A percentile compares a stretch with the other conserved stretches of the same genome.
These are phyloP conservation scores for Pogonocherus hispidulus DNA, from an alignment of 2,888 invertebrate species.

Conservation along the genomic window DNA sequence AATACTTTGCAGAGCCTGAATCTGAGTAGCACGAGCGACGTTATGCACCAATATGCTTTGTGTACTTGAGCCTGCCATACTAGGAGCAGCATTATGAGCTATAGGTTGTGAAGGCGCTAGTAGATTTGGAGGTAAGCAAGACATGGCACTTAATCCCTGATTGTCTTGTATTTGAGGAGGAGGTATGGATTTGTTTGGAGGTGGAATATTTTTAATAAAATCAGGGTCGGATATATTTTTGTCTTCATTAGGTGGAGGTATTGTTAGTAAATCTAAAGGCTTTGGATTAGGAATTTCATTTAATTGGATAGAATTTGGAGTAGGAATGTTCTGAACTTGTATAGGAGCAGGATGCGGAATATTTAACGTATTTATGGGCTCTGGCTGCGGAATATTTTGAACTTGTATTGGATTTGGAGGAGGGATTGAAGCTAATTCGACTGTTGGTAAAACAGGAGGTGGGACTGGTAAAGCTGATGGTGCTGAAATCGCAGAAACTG, in stretches of 20 bases:
- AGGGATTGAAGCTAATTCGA: conserved; percentile 67
- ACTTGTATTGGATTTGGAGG: conserved; percentile 68
- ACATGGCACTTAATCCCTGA: conserved; percentile 24
- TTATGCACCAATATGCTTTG: conserved; percentile 59
- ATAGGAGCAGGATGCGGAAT: conserved; percentile 68
- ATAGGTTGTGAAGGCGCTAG: conserved; percentile 33
- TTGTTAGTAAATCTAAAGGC: conserved; percentile 73
- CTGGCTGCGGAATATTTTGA: conserved; percentile 70
- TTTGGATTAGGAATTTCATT: conserved; percentile 76
- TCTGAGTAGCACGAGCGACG: conserved; percentile 50
- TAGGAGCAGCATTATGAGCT: conserved; percentile 8
- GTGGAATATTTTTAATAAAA: conserved; percentile 68
- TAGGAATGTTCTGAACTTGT: conserved; percentile 75
- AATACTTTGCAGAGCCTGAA: conserved; percentile 40
- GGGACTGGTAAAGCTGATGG: conserved; percentile 56
- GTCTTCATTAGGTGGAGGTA: conserved; percentile 69
- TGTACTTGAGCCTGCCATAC: conserved; percentile 46
- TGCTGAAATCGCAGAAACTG: conserved; percentile 7
- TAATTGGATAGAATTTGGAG: conserved; percentile 73
- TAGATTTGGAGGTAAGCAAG: conserved; percentile 24
- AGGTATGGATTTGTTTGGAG: conserved; percentile 67
- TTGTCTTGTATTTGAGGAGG: conserved; percentile 63
- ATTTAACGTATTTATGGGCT: conserved; percentile 71
- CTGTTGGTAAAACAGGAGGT: conserved; percentile 61
- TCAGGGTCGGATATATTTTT: conserved; percentile 62